A percentile compares a stretch with the other conserved stretches of the same genome.
These are phyloP conservation scores for Lycorma delicatula DNA, from an alignment of 1,140 invertebrate species.

Conservation along the genomic window DNA sequence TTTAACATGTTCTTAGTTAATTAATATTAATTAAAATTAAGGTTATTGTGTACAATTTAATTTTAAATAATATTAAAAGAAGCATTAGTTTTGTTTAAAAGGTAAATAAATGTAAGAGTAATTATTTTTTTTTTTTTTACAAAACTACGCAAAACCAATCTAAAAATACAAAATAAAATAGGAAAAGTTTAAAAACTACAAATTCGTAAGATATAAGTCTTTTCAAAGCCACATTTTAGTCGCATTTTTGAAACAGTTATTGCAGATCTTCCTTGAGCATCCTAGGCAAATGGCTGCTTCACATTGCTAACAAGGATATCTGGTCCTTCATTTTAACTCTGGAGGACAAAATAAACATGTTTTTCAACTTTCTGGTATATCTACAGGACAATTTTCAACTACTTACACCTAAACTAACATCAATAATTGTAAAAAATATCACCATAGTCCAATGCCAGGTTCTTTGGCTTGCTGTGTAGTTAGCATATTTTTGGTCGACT, in stretches of 20 bases:
- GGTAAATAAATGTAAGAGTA: neutral
- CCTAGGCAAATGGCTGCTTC: neutral
- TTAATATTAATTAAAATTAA: conserved; percentile 1
- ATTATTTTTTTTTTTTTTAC: neutral
- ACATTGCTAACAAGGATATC: neutral
- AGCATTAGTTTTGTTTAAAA: neutral
- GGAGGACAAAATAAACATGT: too few relatives aligned
- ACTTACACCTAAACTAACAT: neutral
- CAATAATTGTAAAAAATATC: neutral
- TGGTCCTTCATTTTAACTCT: neutral
- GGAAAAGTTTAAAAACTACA: neutral
- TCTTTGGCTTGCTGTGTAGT: neutral
- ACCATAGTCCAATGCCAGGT: neutral
- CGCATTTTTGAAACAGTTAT: conserved; percentile 6
- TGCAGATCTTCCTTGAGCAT: neutral
- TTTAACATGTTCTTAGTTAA: neutral
- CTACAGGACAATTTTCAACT: too few relatives aligned
- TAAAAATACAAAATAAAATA: neutral
- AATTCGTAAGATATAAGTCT: neutral
- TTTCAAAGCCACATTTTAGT: neutral
- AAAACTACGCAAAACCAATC: neutral
- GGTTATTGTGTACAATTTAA: neutral
- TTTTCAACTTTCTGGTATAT: neutral
- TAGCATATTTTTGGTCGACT: conserved; percentile 4
- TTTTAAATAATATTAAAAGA: neutral